Conservation (phyloP, 2,113 vertebrate genomes). For the Falco punctatus region DNA sequence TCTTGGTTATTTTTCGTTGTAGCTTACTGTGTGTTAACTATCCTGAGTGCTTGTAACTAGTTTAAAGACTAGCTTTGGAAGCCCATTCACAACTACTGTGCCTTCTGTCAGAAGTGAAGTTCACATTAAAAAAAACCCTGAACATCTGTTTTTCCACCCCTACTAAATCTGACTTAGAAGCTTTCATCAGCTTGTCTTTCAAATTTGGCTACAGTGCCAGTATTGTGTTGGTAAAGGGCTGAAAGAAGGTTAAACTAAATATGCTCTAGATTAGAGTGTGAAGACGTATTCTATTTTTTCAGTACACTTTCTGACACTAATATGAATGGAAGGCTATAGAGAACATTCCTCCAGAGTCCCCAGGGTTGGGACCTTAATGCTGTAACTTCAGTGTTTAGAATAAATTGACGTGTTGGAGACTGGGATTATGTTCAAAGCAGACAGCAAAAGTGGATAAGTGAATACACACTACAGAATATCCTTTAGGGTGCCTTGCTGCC, state of each 20-base stretch:
- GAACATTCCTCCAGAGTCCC: not conserved
- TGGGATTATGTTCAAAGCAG: not conserved
- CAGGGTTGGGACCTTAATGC: not conserved
- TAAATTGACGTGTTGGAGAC: not conserved
- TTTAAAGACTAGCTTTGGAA: conserved; percentile 20
- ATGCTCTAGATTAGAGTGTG: not conserved
- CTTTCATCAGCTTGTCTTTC: conserved; percentile 65
- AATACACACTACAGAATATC: not conserved
- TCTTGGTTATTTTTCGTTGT: not conserved
- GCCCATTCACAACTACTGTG: conserved; percentile 40
- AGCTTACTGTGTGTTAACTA: not conserved
- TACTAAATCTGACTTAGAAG: conserved; percentile 57
- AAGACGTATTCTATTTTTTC: conserved; percentile 16
- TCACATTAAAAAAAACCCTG: not conserved
- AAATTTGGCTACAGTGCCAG: conserved; percentile 38
- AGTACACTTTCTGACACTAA: conserved; percentile 1
- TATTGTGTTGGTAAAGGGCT: conserved; percentile 24
- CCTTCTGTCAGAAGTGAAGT: conserved; percentile 50
- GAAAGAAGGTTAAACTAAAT: conserved; percentile 56
- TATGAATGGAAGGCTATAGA: not conserved
- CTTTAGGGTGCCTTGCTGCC: not conserved
- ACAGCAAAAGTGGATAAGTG: not conserved
- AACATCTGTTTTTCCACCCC: conserved; percentile 56
- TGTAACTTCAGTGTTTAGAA: not conserved
- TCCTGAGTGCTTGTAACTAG: not conserved